A percentile compares a stretch with the other conserved stretches of the same genome.
Evolutionary conservation across 1,140 invertebrate genomes (phyloP).

Genomic region (Procambarus clarkii): DNA sequence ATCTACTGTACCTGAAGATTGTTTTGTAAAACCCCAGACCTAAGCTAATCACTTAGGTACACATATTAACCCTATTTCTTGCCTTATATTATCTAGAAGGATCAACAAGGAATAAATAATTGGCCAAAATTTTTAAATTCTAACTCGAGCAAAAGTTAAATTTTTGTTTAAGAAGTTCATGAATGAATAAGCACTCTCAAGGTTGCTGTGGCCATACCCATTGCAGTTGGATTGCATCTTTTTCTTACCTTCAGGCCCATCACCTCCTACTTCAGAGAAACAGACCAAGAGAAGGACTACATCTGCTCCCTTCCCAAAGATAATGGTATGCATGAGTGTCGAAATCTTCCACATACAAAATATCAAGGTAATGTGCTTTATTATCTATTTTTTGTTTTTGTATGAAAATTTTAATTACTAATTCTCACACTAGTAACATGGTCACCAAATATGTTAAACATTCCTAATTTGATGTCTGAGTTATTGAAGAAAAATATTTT

Average conservation of each 20-base stretch:
- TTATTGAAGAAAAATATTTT: no score
- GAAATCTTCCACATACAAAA: conserved; percentile 88
- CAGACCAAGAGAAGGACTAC: conserved; percentile 93
- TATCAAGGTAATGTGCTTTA: conserved; percentile 76
- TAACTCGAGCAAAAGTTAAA: neutral
- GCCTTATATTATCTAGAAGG: neutral
- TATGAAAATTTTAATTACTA: no score
- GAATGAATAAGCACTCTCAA: neutral
- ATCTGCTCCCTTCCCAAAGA: conserved; percentile 96
- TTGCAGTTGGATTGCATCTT: neutral
- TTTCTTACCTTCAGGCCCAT: conserved; percentile 73
- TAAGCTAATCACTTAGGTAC: no score
- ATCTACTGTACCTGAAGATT: no score
- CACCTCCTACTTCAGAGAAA: conserved; percentile 77
- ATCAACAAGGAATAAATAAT: neutral
- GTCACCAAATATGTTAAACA: no score
- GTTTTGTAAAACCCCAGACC: no score
- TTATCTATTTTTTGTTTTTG: neutral
- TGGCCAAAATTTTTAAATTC: neutral
- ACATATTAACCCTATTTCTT: no score
- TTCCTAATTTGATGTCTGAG: no score
- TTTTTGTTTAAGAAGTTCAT: neutral
- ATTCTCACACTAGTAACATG: no score
- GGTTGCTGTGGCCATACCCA: neutral
- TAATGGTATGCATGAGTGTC: conserved; percentile 95